Base-by-base conservation (phyloP, 1,140 invertebrate genomes). In the Microplitis demolitor region DNA sequence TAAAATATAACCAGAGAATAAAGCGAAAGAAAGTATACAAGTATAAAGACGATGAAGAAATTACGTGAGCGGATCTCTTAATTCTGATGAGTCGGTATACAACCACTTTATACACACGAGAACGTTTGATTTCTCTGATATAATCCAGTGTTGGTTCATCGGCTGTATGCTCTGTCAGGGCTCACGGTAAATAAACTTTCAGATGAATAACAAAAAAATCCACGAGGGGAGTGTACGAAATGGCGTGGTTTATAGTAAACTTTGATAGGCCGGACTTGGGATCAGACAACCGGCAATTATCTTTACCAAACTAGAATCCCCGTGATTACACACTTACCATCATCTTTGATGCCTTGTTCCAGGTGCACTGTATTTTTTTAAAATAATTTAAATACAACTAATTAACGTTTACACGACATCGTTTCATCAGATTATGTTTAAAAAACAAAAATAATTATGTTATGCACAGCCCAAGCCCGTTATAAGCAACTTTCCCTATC, bases 261-360 rank as follows among this genome's bases (percentile, higher is more conserved):
- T 76, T 71, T 71, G 35, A 58, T 67, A 64, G 67, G 71, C 69
- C 61, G 61, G 70, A 76, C 69, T 74, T 71, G 56, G 69, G 74
- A 74, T 75, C 73, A 72, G 79, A 85, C 84, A 87, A 85, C 83
- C 82, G 11, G 69, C 79, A 85, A 87, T 86, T 87, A 87, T 82
- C 82, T 82, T 82, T 78, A 80, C 81, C 79, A 83, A 86, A 85
- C 84, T 86, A 85, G 83, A 84, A 86, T 84, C 81, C 78, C 75
- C 80, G 72, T 85, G 83, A 85, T 87, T 85, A 79, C 79, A 80
- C 71, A 73, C 73, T 80, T 78, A 77, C 54, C 62, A 58, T 71
- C 56, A 50, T 68, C 53, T 56, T 35, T 14, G 39, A 60, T 16
- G 13, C 33, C 6, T 33, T 77, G 81, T 81, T 79, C 79, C 81